These are phyloP conservation scores for Orius insidiosus DNA, from an alignment of 1,140 invertebrate species.

Conservation along the genomic window DNA sequence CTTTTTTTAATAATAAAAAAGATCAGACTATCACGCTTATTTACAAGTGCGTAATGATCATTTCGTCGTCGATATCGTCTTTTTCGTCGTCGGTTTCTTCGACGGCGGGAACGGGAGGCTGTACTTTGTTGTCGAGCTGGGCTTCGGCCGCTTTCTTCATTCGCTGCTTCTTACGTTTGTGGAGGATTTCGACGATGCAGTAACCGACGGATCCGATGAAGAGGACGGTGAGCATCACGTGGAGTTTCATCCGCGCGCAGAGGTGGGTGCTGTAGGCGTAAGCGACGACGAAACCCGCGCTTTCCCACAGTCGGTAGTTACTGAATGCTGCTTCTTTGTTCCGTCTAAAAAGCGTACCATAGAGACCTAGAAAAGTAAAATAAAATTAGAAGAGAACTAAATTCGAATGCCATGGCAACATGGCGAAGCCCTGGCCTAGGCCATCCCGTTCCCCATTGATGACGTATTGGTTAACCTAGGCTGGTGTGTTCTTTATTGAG, in stretches of 20 bases:
- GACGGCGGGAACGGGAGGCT: constrained; percentile 25
- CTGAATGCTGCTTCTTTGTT: constrained; percentile 93
- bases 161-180: constrained; percentile 48
- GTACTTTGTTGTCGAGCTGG: constrained; percentile 28
- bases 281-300: constrained; percentile 77
- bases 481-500: too few species aligned
- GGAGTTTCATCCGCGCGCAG: constrained; percentile 77
- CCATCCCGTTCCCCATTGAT: too few species aligned
- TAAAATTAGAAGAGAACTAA: background rate
- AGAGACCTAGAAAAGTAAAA: constrained; percentile 48
- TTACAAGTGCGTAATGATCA: constrained; percentile 63
- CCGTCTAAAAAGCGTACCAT: constrained; percentile 77
- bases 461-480: too few species aligned
- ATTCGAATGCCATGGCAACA: too few species aligned
- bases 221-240: constrained; percentile 66
- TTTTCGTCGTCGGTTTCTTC: constrained; percentile 67
- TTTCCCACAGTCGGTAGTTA: constrained; percentile 90
- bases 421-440: too few species aligned
- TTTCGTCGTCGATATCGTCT: constrained; percentile 68
- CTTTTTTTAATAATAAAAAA: background rate
- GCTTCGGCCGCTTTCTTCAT: constrained; percentile 50
- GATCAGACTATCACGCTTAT: background rate
- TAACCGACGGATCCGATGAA: constrained; percentile 65
- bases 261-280: constrained; percentile 76
- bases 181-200: constrained; percentile 60